Base-by-base conservation (phyloP, 1,140 invertebrate species). In the Lasaia peninsularis region DNA sequence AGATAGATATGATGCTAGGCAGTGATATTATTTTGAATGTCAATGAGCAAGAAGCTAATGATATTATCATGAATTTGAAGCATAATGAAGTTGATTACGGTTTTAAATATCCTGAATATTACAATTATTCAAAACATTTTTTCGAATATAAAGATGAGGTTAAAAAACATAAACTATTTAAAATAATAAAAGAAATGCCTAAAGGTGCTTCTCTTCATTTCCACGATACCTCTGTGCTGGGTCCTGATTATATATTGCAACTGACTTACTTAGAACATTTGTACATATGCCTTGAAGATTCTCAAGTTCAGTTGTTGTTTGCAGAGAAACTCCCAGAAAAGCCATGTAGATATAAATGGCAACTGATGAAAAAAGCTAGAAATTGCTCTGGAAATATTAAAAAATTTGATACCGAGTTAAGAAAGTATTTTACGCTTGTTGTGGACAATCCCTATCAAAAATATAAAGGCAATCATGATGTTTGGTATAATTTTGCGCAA, bases 151-250 rank as follows among this genome's bases (percentile, higher is more conserved):
- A n/a, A n/a, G n/a, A n/a, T n/a, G n/a, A n/a, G n/a, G 93, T 96
- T 12, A 92, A 94, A 20, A 69, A 91, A 3, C 94, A 94, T 0
- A 63, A 90, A 20, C 90, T 96, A 0, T 96, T 92, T 61, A 76
- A 92, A 49, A 88, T 96, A 2, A 91, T 96, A 8, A 77, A 91
- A 58, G 79, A 88, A 32, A 92, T 95, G 90, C 94, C 94, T 5
- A 94, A 94, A 89, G 95, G 95, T 9, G 92, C 92, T 0, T 89
- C 92, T 0, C 88, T 96, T 0, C 95, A 96, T 69, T 83, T 91
- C 0, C 95, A 96, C 60, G 93, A 95, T 59, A 91, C 92, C 0
- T 92, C 92, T 0, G 79, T 94, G 1, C 90, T 92, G 0, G 91
- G 92, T 2, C 80, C 90, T 0, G 91, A 94, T 53, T 96, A 92